Base-by-base conservation (phyloP, 1,140 invertebrate species). In the Leptinotarsa defecta region DNA sequence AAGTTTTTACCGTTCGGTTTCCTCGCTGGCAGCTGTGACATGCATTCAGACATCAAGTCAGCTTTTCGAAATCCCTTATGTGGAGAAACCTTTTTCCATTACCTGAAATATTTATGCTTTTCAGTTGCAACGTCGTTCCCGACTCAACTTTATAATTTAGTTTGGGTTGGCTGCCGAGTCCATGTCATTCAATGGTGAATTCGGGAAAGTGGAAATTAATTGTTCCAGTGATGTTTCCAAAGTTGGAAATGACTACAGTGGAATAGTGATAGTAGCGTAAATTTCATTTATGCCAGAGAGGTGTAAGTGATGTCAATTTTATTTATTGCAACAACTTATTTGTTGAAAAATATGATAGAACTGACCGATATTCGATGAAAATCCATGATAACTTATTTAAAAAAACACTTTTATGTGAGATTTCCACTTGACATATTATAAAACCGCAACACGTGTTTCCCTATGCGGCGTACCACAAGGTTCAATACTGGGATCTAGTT, bases 31-130 rank as follows among this genome's bases (percentile, higher is more conserved):
- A 57, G 69, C 49, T 71, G 69, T 71, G 69, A 71, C 69, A 71
- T 48, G 69, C 48, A 71, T 71, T 71, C 69, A 71, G 69, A 48
- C 69, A 71, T 71, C 69, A 71, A 71, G n/a, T 71, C 69, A 48
- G 69, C 34, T 48, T 71, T 71, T 48, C 69, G 69, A 71, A 71
- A 61, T 52, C 69, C 69, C 48, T 71, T 48, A 48, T 61, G 69
- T 48, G 20, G 20, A 20, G 69, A 48, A 71, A 71, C 69, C 49
- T 71, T 43, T 71, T 71, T 61, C 69, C 69, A 71, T 71, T 71
- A 71, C 69, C 49, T 71, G 69, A 71, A 71, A 71, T 71, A 71
- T 71, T 71, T 71, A 71, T 71, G 69, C 69, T 71, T 71, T 71
- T 71, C 69, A 71, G 34, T 71, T 71, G 48, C 69, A 71, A 61